phyloP scores from a whole-genome alignment of 2,113 vertebrate species.

The Cromileptes altivelis region DNA sequence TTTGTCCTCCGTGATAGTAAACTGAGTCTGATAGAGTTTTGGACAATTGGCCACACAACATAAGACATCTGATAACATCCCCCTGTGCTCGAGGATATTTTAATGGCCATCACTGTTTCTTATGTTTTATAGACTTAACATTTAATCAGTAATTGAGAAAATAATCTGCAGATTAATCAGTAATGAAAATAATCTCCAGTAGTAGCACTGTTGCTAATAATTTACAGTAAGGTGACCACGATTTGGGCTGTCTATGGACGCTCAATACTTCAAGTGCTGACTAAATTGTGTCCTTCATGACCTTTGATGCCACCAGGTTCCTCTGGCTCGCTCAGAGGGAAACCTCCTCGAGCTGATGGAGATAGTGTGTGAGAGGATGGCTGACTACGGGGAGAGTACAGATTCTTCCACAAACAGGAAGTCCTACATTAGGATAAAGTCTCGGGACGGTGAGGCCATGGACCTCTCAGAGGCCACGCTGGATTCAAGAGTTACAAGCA shows the following conservation, averaged over 20 bases:
- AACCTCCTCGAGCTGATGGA: constrained; percentile 96
- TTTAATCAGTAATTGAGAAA: not conserved
- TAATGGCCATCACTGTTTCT: not conserved
- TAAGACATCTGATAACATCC: not conserved
- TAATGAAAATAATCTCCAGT: not conserved
- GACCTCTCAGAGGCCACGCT: constrained; percentile 89
- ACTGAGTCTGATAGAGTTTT: not conserved
- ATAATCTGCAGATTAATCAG: not conserved
- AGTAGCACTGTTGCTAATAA: not conserved
- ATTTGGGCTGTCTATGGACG: too few species aligned
- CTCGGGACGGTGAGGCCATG: constrained; percentile 87
- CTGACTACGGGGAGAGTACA: constrained; percentile 90
- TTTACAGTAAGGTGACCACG: not conserved
- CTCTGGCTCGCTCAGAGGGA: constrained; percentile 92
- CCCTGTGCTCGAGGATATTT: not conserved
- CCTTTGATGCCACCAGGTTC: constrained; percentile 83
- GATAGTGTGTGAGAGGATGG: constrained; percentile 94
- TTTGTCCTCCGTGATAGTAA: not conserved
- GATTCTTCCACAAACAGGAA: constrained; percentile 88
- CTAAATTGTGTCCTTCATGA: not conserved
- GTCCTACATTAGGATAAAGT: constrained; percentile 88
- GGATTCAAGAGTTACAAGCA: constrained; percentile 89
- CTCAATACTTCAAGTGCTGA: too few species aligned
- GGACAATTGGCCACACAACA: not conserved
- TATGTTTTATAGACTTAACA: not conserved